Evolutionary conservation across 2,797 vertebrate species (phyloP).

Genomic region (Tokudaia muenninki): DNA sequence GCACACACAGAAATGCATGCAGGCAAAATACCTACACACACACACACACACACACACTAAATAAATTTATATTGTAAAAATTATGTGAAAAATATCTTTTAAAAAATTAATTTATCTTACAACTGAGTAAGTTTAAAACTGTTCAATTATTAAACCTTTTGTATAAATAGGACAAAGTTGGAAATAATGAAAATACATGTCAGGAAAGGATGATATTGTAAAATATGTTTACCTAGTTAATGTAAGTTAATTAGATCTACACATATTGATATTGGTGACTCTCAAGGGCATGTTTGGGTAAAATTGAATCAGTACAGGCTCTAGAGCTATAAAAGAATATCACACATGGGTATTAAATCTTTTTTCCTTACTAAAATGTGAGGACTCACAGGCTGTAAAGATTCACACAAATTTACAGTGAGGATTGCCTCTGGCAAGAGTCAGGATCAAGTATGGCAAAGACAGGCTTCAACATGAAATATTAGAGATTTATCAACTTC

Average conservation of each 20-base stretch:
- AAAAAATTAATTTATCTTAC: not conserved
- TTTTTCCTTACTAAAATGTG: not conserved
- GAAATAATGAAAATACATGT: not conserved
- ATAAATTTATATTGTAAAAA: not conserved
- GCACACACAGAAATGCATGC: not conserved
- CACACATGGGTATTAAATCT: not conserved
- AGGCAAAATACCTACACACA: not conserved
- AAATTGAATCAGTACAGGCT: not conserved
- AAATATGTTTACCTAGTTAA: constrained; percentile 2
- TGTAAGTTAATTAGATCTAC: constrained; percentile 4
- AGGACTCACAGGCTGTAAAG: not conserved
- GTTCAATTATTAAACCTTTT: constrained; percentile 16
- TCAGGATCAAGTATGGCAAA: not conserved
- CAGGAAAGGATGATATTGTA: not conserved
- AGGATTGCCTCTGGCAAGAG: not conserved
- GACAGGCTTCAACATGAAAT: constrained; percentile 9
- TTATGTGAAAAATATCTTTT: not conserved
- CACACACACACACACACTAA: not conserved
- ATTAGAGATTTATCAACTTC: not conserved
- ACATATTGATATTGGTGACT: not conserved
- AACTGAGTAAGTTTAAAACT: not conserved
- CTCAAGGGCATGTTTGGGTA: not conserved
- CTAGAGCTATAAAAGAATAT: not conserved
- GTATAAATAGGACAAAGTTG: not conserved
- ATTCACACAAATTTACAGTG: constrained; percentile 5